Conservation (phyloP, 2,888 invertebrate genomes). For the Papilio protenor region DNA sequence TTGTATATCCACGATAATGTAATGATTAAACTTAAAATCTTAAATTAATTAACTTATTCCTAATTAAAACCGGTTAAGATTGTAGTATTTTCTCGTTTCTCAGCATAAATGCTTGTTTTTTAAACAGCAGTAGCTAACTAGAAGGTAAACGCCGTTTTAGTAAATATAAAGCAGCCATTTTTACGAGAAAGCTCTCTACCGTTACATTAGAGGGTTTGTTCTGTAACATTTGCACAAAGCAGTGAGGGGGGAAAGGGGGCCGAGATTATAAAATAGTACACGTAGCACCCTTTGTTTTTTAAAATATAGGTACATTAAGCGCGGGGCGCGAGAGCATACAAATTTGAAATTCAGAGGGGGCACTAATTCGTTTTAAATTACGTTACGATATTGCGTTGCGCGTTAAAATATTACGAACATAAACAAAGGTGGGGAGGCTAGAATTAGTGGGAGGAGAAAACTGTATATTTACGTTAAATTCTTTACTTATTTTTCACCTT, state of each 20-base stretch:
- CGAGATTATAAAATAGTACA: conserved; percentile 77
- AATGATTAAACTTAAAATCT: no score
- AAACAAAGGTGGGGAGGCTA: conserved; percentile 75
- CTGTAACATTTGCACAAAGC: conserved; percentile 64
- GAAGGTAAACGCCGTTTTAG: conserved; percentile 52
- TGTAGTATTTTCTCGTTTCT: background rate
- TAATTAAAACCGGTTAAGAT: background rate
- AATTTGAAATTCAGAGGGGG: conserved; percentile 78
- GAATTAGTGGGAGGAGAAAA: conserved; percentile 60
- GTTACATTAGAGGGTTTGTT: conserved; percentile 75
- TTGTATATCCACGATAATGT: background rate
- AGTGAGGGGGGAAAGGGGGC: conserved; percentile 56
- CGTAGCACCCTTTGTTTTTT: conserved; percentile 78
- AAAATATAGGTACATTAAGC: conserved; percentile 63
- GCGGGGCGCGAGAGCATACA: conserved; percentile 80
- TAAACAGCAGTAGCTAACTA: conserved; percentile 25
- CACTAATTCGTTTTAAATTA: conserved; percentile 84
- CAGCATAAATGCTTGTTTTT: background rate
- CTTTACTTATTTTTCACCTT: background rate
- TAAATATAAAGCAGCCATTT: conserved; percentile 68
- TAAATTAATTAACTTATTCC: no score
- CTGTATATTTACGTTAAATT: background rate
- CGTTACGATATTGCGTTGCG: conserved; percentile 81
- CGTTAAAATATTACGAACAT: conserved; percentile 78
- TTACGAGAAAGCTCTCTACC: conserved; percentile 67